These are phyloP conservation scores for Gallinago stenura DNA, from an alignment of 2,797 vertebrate species.

Conservation along the genomic window DNA sequence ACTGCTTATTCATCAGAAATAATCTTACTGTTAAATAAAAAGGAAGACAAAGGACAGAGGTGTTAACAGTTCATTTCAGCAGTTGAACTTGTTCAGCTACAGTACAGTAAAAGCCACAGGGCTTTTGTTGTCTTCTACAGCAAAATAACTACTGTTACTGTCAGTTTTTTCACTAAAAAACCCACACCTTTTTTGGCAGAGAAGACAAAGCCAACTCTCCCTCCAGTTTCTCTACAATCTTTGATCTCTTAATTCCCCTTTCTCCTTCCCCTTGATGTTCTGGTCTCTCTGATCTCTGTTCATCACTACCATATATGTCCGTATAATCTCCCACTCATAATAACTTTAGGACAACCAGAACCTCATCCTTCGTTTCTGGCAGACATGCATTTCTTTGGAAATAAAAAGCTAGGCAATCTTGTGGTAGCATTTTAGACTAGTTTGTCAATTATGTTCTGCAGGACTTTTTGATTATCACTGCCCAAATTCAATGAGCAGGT, in stretches of 20 bases:
- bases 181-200: slow-evolving; percentile 25
- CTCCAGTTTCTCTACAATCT: slow-evolving; percentile 36
- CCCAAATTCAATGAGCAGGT: background rate
- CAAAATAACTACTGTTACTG: background rate
- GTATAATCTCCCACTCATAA: background rate
- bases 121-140: background rate
- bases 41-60: background rate
- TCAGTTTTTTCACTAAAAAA: slow-evolving; percentile 6
- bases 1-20: background rate
- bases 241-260: slow-evolving; percentile 62
- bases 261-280: slow-evolving; percentile 52
- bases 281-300: slow-evolving; percentile 48
- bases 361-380: background rate
- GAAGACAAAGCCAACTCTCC: slow-evolving; percentile 53
- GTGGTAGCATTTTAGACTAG: background rate
- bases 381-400: background rate
- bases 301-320: background rate
- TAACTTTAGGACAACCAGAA: slow-evolving; percentile 15
- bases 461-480: background rate
- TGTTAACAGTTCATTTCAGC: background rate
- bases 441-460: background rate
- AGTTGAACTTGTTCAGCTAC: background rate
- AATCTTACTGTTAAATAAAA: background rate
- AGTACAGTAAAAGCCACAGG: background rate
- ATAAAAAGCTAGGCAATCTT: background rate